Conservation (phyloP, 2,888 invertebrate genomes). For the Pocota personata region DNA sequence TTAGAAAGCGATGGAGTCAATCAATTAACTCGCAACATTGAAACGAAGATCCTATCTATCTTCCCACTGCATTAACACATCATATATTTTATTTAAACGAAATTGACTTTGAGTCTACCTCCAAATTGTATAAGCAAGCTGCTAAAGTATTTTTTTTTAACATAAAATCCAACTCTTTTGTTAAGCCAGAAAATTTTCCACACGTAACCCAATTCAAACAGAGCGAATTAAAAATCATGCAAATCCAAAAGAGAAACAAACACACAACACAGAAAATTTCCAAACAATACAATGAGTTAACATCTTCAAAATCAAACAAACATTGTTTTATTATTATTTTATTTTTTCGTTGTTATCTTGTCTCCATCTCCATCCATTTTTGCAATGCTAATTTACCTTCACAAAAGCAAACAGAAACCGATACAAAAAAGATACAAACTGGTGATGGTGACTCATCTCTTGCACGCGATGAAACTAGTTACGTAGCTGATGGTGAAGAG, state of each 20-base stretch:
- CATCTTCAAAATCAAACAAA: slow-evolving; percentile 70
- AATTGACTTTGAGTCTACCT: slow-evolving; percentile 8
- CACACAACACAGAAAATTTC: slow-evolving; percentile 52
- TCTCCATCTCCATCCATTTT: slow-evolving; percentile 63
- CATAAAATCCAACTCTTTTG: slow-evolving; percentile 19
- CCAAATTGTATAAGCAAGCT: slow-evolving; percentile 25
- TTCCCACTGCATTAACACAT: background rate
- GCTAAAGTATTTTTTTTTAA: background rate
- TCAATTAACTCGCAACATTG: background rate
- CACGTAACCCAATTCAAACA: slow-evolving; percentile 67
- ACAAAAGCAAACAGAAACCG: slow-evolving; percentile 34
- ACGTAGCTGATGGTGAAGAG: slow-evolving; percentile 46
- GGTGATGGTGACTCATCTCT: slow-evolving; percentile 69
- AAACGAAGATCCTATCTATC: background rate
- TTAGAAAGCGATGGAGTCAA: too few relatives aligned
- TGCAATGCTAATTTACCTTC: slow-evolving; percentile 72
- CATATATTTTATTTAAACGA: background rate
- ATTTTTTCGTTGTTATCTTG: slow-evolving; percentile 46
- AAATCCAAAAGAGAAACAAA: slow-evolving; percentile 36
- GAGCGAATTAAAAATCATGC: slow-evolving; percentile 70
- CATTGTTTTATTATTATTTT: slow-evolving; percentile 45
- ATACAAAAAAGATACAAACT: slow-evolving; percentile 15
- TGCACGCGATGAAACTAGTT: slow-evolving; percentile 71
- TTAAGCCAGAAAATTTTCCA: slow-evolving; percentile 51
- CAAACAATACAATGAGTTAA: slow-evolving; percentile 68